Conservation (phyloP, 2,888 invertebrate species). For the Deilephila elpenor region DNA sequence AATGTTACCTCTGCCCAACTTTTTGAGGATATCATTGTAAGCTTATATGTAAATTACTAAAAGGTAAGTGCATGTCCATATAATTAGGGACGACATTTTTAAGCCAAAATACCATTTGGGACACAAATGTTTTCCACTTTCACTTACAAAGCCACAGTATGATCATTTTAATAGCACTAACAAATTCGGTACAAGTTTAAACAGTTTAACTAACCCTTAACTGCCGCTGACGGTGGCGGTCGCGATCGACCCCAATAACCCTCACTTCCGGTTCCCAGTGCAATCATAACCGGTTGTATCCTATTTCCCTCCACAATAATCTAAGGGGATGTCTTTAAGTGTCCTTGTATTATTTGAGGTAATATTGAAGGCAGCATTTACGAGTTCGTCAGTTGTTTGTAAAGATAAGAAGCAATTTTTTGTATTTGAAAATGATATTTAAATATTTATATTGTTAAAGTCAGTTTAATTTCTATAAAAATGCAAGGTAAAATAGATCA, state of each 20-base stretch:
- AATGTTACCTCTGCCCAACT: no score
- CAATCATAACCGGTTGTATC: slow-evolving; percentile 22
- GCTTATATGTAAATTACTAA: neutral
- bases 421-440: no score
- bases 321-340: neutral
- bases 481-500: no score
- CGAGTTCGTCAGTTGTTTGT: no score
- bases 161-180: neutral
- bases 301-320: slow-evolving; percentile 4
- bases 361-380: neutral
- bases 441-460: no score
- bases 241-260: slow-evolving; percentile 1
- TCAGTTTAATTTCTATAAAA: no score
- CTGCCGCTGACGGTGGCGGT: neutral
- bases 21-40: neutral
- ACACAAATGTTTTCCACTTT: neutral
- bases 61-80: no score
- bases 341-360: neutral
- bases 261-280: slow-evolving; percentile 13
- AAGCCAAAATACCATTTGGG: neutral
- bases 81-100: neutral
- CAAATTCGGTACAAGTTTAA: slow-evolving; percentile 1
- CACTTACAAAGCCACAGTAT: neutral
- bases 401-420: no score
- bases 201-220: slow-evolving; percentile 19